Base-by-base conservation (phyloP, 92 coral and sea anemone species). In the Porites evermanni region DNA sequence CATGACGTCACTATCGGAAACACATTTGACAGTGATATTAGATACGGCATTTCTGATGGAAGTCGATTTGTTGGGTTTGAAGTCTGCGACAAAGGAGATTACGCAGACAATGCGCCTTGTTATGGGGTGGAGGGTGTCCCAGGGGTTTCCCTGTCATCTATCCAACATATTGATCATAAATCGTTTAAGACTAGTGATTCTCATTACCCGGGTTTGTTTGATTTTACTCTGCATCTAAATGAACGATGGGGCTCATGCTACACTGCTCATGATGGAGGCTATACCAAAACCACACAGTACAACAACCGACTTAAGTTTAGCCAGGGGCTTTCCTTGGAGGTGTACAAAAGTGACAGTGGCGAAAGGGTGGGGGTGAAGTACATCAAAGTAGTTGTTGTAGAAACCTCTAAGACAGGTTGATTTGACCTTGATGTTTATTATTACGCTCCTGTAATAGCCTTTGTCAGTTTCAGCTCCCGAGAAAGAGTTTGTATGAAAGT, bases 241-340 rank as follows among this genome's bases (percentile, higher is more conserved):
- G 84, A 81, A 29, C 87, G 83, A 1, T 82, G 83, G 91, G 87
- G 87, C 54, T 80, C 76, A 2, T 81, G 91, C 80, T 75, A 81
- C 79, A 88, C 91, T 12, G 70, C 88, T 17, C 84, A 88, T 20
- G 83, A 88, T 54, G 91, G 87, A 9, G 91, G 91, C 1, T 76
- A 82, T 66, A 67, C 20, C 29, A 75, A 77, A 26, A 67, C 26
- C 66, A 69, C 67, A 71, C 53, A 54, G 58, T 88, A 82, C 38
- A 60, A 32, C 47, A 75, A 26, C 53, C 87, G 71, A 38, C 79
- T 88, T 1, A 84, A 29, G 77, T 68, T 88, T 65, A 75, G 78
- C 54, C 76, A 88, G 75, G 91, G 91, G 69, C 86, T 88, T 70
- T 50, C 23, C 26, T 24, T 88, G 1, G 91, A 88, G 54, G 87